These are phyloP conservation scores for Alitta virens DNA, from an alignment of 2,888 invertebrate genomes.

Conservation along the genomic window DNA sequence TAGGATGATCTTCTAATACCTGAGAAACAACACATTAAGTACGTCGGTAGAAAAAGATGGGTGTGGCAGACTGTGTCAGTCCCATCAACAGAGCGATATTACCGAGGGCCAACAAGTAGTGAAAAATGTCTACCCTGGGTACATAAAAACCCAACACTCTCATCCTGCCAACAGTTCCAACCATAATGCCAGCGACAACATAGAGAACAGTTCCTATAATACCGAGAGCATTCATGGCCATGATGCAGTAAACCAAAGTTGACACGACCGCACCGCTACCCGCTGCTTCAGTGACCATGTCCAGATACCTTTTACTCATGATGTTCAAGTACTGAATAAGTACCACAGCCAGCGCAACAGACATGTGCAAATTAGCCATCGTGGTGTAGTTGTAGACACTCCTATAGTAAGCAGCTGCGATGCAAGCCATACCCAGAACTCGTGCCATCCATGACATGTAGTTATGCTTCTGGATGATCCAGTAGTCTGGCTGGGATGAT, in stretches of 20 bases:
- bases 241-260: conserved; percentile 34
- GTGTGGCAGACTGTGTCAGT: not conserved
- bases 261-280: conserved; percentile 43
- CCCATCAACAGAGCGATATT: conserved; percentile 36
- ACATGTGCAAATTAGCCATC: conserved; percentile 32
- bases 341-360: conserved; percentile 26
- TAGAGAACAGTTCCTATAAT: conserved; percentile 33
- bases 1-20: too few relatives aligned
- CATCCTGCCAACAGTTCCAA: conserved; percentile 39
- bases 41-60: conserved; percentile 5
- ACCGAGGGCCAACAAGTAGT: conserved; percentile 41
- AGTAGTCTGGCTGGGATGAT: conserved; percentile 29
- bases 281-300: conserved; percentile 36
- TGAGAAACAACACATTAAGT: too few relatives aligned
- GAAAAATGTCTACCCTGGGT: conserved; percentile 43
- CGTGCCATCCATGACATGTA: conserved; percentile 38
- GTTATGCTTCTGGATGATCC: conserved; percentile 34
- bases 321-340: conserved; percentile 23
- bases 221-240: conserved; percentile 38
- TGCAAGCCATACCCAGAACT: conserved; percentile 39
- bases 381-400: conserved; percentile 28
- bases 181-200: conserved; percentile 36
- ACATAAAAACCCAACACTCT: conserved; percentile 23
- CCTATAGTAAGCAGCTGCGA: conserved; percentile 42
- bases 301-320: conserved; percentile 31